Base-by-base conservation (phyloP, 2,888 invertebrate genomes). In the Meteorus cinctellus region DNA sequence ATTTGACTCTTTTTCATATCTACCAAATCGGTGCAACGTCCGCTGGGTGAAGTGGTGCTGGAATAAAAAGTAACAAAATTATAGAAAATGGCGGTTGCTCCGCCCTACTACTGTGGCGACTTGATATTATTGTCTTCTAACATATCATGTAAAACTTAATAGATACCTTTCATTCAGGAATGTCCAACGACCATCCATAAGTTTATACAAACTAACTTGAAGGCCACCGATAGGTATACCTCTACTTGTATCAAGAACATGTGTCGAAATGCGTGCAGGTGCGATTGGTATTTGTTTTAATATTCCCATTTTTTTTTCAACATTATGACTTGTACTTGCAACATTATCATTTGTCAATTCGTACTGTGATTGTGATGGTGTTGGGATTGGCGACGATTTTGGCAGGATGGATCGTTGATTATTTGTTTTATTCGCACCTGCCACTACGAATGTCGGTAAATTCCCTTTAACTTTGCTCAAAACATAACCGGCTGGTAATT, bases 211-310 rank as follows among this genome's bases (percentile, higher is more conserved):
- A 75, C 93, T 93, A 2, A 95, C 93, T 84, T 92, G 92, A 1
- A 96, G 84, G 1, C 94, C 94, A 0, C 89, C 88, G 0, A 94
- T 94, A 0, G 96, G 94, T 65, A 88, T 86, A 0, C 96, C 96
- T 65, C 91, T 91, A 0, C 94, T 92, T 0, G 93, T 94, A 82
- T 96, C 96, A 77, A 95, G 88, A 0, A 96, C 94, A 86, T 96
- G 94, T 0, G 95, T 94, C 0, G 95, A 94, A 81, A 96, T 91
- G 2, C 94, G 92, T 0, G 93, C 91, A 65, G 91, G 91, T 68
- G 81, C 82, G 45, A 77, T 41, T 29, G 48, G 76, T n/a, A 29
- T 68, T 12, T 65, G 75, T 48, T 34, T 66, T 6, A 27, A 27
- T 6, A 10, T 2, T 27, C 62, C 27, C n/a, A 41, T 27, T 55